Conservation (phyloP, 2,113 vertebrate genomes). For the Falcunculus frontatus region DNA sequence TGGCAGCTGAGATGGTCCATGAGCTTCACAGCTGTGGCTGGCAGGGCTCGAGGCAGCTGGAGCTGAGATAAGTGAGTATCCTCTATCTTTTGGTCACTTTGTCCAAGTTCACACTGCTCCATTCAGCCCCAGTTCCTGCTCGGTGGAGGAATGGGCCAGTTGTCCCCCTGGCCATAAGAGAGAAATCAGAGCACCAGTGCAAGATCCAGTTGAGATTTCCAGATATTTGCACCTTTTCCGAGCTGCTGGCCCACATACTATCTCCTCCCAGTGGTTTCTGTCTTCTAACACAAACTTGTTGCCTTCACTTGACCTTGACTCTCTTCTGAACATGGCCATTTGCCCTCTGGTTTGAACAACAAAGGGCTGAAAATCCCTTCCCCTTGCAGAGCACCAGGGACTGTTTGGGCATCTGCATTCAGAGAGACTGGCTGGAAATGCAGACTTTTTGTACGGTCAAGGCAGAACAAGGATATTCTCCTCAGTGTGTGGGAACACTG, state of each 20-base stretch:
- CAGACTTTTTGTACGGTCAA: background rate
- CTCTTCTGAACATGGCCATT: background rate
- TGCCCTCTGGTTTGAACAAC: background rate
- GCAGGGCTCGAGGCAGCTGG: conserved; percentile 26
- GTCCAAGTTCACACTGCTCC: conserved; percentile 25
- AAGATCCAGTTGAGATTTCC: background rate
- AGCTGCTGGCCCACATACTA: background rate
- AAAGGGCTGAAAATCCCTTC: background rate
- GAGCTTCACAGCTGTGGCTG: conserved; percentile 48
- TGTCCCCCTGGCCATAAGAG: background rate
- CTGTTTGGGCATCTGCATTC: background rate
- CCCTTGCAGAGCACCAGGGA: background rate
- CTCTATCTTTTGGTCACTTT: conserved; percentile 15
- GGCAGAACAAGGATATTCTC: background rate
- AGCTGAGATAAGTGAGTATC: background rate
- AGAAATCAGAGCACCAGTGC: background rate
- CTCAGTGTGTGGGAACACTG: background rate
- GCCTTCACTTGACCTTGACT: background rate
- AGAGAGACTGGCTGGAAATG: background rate
- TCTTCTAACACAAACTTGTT: background rate
- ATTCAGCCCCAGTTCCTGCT: background rate
- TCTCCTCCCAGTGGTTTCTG: background rate
- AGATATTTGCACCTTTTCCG: background rate
- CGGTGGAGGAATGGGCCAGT: background rate
- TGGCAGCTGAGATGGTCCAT: conserved; percentile 22